Conservation (phyloP, 2,797 vertebrate genomes). For the Bradypus variegatus region DNA sequence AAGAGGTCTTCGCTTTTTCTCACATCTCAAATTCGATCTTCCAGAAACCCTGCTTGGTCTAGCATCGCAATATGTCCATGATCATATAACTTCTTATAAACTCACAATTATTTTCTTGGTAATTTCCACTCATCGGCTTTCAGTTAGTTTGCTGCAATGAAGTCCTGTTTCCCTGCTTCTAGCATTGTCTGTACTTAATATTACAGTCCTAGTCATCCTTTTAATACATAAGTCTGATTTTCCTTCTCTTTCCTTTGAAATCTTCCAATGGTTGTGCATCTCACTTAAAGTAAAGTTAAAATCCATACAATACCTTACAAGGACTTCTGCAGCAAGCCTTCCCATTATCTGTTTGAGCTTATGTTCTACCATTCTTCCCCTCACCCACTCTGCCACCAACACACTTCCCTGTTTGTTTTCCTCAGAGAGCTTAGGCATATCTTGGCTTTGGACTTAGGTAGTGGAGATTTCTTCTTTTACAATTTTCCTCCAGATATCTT, state of each 20-base stretch:
- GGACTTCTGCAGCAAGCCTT: neutral
- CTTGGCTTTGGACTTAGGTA: neutral
- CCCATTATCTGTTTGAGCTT: neutral
- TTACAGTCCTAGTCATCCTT: neutral
- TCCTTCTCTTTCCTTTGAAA: neutral
- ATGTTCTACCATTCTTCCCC: neutral
- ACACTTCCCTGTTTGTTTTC: neutral
- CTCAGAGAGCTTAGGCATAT: neutral
- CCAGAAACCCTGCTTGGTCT: neutral
- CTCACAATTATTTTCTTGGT: neutral
- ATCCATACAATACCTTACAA: neutral
- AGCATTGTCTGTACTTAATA: neutral
- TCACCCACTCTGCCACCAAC: neutral
- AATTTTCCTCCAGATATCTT: neutral
- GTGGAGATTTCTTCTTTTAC: neutral
- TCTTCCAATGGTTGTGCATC: neutral
- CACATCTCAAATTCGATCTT: neutral
- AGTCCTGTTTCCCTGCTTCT: neutral
- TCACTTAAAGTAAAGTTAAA: neutral
- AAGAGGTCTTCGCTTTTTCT: neutral
- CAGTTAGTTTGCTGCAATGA: neutral
- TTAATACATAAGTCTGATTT: neutral
- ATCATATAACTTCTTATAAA: neutral
- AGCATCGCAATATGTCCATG: neutral
- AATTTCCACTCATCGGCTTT: neutral